Evolutionary conservation across 2,797 vertebrate genomes (phyloP).

Genomic region (Coilia nasus): DNA sequence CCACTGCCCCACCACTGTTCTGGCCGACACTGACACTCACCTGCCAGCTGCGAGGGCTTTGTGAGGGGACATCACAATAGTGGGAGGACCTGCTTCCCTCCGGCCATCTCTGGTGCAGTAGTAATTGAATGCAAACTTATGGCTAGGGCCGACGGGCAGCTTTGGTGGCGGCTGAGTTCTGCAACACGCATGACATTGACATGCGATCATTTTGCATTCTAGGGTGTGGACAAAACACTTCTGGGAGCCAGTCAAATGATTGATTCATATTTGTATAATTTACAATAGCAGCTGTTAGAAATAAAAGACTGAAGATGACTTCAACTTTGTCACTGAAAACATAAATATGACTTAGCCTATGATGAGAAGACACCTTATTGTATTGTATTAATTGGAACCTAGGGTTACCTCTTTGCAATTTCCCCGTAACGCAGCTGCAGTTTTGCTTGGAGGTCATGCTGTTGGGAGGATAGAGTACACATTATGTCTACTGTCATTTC

Average conservation of each 20-base stretch:
- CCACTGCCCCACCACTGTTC: too few relatives aligned
- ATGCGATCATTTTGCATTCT: neutral
- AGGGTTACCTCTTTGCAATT: conserved; percentile 84
- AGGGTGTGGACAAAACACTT: neutral
- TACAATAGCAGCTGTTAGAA: neutral
- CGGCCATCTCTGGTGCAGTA: conserved; percentile 89
- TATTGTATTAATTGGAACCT: neutral
- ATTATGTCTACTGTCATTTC: neutral
- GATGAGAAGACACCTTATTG: too few relatives aligned
- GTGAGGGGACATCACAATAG: conserved; percentile 80
- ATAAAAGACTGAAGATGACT: neutral
- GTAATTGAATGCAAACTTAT: conserved; percentile 85
- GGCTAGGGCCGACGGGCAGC: conserved; percentile 88
- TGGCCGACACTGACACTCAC: conserved; percentile 51
- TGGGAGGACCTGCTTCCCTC: conserved; percentile 77
- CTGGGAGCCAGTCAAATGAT: neutral
- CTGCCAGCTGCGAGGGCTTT: conserved; percentile 75
- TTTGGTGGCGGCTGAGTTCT: conserved; percentile 88
- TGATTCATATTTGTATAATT: neutral
- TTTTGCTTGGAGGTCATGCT: conserved; percentile 88
- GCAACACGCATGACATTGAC: neutral
- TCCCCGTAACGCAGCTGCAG: conserved; percentile 90
- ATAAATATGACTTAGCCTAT: too few relatives aligned
- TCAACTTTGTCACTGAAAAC: too few relatives aligned
- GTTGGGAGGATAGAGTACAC: conserved; percentile 45